Percentiles rank a stretch among this genome's conserved stretches.
Conservation (phyloP, 2,797 vertebrate genomes). For the Poecilia picta region DNA sequence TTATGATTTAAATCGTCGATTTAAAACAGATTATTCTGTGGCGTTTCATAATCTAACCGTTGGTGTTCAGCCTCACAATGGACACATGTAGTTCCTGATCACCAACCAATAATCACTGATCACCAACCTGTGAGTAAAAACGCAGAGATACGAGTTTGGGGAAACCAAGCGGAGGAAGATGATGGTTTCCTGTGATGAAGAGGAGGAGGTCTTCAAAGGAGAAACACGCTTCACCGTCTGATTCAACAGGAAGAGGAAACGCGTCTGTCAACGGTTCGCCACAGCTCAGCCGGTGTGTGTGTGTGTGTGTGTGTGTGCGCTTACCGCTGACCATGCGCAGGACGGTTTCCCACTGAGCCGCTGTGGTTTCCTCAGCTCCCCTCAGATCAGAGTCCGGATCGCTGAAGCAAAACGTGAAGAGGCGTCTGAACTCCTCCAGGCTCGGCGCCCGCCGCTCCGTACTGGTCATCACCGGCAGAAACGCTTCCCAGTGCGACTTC, state of each 20-base stretch:
- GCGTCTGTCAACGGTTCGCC: not conserved
- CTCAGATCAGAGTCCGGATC: conserved; percentile 36
- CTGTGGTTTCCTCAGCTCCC: conserved; percentile 62
- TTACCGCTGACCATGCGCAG: conserved; percentile 65
- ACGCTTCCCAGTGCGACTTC: conserved; percentile 59
- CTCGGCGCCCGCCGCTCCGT: conserved; percentile 35
- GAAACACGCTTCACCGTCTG: conserved; percentile 45
- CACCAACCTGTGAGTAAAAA: conserved; percentile 72
- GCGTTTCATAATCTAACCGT: too few relatives aligned
- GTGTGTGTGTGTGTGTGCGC: not conserved
- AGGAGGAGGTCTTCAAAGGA: conserved; percentile 71
- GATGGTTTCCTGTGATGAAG: conserved; percentile 70
- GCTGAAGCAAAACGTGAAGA: conserved; percentile 70
- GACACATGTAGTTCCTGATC: not conserved
- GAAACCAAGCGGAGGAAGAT: conserved; percentile 67
- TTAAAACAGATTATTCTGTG: too few relatives aligned
- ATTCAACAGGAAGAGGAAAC: conserved; percentile 17
- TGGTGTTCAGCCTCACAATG: too few relatives aligned
- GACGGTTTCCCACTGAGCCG: conserved; percentile 60
- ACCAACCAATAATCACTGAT: not conserved
- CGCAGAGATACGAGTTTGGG: conserved; percentile 49
- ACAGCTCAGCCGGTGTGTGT: not conserved
- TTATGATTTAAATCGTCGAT: too few relatives aligned
- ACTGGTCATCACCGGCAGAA: conserved; percentile 70
- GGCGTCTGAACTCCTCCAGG: conserved; percentile 50